Evolutionary conservation across 1,140 invertebrate genomes (phyloP).

Genomic region (Caenorhabditis inopinata): DNA sequence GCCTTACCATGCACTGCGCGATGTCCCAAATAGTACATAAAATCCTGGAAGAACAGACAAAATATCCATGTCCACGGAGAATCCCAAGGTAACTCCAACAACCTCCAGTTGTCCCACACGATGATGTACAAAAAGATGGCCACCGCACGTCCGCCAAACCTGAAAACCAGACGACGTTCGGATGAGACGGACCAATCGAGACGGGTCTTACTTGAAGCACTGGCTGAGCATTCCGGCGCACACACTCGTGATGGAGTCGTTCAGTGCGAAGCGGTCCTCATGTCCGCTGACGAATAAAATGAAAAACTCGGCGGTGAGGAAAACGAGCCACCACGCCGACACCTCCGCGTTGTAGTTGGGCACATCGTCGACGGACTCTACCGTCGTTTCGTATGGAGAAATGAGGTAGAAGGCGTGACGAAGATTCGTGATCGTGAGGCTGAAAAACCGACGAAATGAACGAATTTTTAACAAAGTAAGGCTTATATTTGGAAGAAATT

Average conservation of each 20-base stretch:
- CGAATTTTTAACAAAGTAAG: too few species aligned
- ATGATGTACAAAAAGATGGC: slow-evolving; percentile 64
- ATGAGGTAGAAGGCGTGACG: slow-evolving; percentile 63
- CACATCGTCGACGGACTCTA: slow-evolving; percentile 56
- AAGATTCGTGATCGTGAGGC: slow-evolving; percentile 59
- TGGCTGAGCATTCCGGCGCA: slow-evolving; percentile 66
- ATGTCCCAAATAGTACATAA: slow-evolving; percentile 69
- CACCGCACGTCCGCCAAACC: slow-evolving; percentile 54
- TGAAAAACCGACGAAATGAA: background rate
- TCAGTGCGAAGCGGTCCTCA: slow-evolving; percentile 63
- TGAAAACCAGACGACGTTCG: too few species aligned
- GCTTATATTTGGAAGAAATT: too few species aligned
- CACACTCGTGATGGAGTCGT: slow-evolving; percentile 64
- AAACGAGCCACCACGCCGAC: slow-evolving; percentile 63
- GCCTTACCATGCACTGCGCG: slow-evolving; percentile 68
- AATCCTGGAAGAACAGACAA: slow-evolving; percentile 58
- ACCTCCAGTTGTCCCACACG: slow-evolving; percentile 62
- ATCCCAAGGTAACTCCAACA: slow-evolving; percentile 65
- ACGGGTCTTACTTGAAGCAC: slow-evolving; percentile 63
- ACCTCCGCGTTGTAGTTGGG: slow-evolving; percentile 66
- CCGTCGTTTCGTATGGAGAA: slow-evolving; percentile 61
- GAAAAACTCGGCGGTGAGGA: slow-evolving; percentile 62
- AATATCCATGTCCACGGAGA: slow-evolving; percentile 66
- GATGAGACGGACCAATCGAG: too few species aligned
- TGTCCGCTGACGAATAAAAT: slow-evolving; percentile 56